phyloP scores from a whole-genome alignment of 2,113 vertebrate genomes.

The Triplophysa rosa region DNA sequence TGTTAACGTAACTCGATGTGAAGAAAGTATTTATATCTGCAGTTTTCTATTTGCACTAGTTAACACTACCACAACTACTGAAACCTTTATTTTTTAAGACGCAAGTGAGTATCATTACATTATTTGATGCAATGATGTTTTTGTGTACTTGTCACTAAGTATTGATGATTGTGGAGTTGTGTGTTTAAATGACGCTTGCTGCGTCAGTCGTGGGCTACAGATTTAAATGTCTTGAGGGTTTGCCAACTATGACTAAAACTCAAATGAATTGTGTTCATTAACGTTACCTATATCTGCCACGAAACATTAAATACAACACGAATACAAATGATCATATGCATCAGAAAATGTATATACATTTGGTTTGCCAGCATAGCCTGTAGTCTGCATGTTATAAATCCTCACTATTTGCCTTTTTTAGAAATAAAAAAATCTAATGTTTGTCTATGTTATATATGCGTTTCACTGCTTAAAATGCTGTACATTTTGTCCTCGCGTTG shows the following conservation, averaged over 20 bases:
- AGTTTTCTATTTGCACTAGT: conserved; percentile 76
- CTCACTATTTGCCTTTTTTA: not conserved
- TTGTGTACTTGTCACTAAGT: not conserved
- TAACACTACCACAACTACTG: conserved; percentile 76
- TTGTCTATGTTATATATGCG: not conserved
- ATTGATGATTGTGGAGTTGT: not conserved
- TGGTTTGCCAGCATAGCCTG: not conserved
- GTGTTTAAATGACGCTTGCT: conserved; percentile 64
- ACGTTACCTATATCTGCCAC: not conserved
- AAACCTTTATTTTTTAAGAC: conserved; percentile 57
- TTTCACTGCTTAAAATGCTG: not conserved
- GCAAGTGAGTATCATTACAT: conserved; percentile 68
- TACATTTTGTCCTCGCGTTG: conserved; percentile 14
- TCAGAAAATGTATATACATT: not conserved
- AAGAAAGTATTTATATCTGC: conserved; percentile 75
- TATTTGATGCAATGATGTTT: not conserved
- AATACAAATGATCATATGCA: not conserved
- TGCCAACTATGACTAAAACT: conserved; percentile 43
- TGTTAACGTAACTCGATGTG: conserved; percentile 69
- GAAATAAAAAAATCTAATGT: too few relatives aligned
- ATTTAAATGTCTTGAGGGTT: conserved; percentile 63
- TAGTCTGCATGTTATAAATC: not conserved
- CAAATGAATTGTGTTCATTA: not conserved
- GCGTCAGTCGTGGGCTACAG: conserved; percentile 69
- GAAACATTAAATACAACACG: too few relatives aligned